Evolutionary conservation across 2,113 vertebrate species (phyloP).

Genomic region (Erpornis zantholeuca): DNA sequence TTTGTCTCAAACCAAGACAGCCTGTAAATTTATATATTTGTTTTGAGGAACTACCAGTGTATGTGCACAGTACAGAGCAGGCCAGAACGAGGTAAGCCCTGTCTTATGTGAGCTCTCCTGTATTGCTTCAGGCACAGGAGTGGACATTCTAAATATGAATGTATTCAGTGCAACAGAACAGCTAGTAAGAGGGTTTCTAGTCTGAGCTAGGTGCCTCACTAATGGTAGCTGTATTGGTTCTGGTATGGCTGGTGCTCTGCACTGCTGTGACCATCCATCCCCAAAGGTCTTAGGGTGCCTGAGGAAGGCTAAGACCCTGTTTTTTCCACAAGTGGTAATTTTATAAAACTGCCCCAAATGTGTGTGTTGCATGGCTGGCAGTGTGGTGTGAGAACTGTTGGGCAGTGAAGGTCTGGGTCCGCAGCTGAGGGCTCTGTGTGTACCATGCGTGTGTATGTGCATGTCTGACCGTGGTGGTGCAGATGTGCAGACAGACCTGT

Average conservation of each 20-base stretch:
- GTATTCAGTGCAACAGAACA: neutral
- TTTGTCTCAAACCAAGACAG: too few species aligned
- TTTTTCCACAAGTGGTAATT: neutral
- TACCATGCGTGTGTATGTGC: accelerated
- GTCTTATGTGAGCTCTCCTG: neutral
- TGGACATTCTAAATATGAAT: neutral
- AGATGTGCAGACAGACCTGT: neutral
- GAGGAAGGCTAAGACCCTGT: neutral
- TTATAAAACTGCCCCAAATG: neutral
- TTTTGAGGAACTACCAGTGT: neutral
- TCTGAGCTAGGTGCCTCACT: neutral
- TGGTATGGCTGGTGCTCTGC: neutral
- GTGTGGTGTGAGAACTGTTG: neutral
- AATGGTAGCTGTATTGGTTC: neutral
- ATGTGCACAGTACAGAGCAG: neutral
- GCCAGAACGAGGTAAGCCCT: neutral
- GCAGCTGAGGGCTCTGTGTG: neutral
- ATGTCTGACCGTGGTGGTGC: neutral
- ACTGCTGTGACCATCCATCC: neutral
- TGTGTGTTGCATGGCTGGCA: neutral
- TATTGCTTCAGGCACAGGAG: neutral
- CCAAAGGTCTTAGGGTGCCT: neutral
- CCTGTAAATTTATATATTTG: neutral
- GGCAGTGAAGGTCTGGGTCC: neutral
- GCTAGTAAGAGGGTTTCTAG: neutral